Conservation (phyloP, 1,140 invertebrate species). For the Zaprionus ghesquierei region DNA sequence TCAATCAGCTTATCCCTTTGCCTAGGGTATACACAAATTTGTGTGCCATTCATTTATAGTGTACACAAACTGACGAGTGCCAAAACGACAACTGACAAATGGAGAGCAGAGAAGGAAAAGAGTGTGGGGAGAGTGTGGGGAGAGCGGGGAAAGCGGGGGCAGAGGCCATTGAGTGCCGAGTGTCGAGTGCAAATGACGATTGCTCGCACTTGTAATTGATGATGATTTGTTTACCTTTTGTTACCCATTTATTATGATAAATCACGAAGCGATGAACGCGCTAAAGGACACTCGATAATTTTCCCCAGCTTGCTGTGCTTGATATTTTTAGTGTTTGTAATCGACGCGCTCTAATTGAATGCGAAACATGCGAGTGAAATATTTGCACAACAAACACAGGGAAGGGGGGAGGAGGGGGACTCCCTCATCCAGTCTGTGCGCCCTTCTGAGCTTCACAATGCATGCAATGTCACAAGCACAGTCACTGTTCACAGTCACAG, state of each 20-base stretch:
- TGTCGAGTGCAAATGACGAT: slow-evolving; percentile 43
- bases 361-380: slow-evolving; percentile 55
- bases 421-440: neutral
- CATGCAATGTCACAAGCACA: slow-evolving; percentile 41
- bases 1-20: neutral
- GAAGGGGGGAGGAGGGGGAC: no score
- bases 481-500: neutral
- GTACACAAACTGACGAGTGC: slow-evolving; percentile 44
- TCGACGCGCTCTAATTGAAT: slow-evolving; percentile 68
- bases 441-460: slow-evolving; percentile 31
- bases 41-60: slow-evolving; percentile 73
- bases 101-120: neutral
- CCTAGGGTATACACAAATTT: slow-evolving; percentile 44
- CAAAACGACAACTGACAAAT: slow-evolving; percentile 20
- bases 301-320: slow-evolving; percentile 28
- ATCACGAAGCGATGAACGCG: slow-evolving; percentile 43
- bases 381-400: slow-evolving; percentile 67
- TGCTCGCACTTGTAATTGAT: slow-evolving; percentile 50
- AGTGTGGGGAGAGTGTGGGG: neutral
- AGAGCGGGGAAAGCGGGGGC: neutral
- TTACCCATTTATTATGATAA: slow-evolving; percentile 76
- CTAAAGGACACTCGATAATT: slow-evolving; percentile 6
- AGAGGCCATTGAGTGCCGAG: no score
- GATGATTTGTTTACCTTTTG: slow-evolving; percentile 44
- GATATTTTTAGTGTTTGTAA: slow-evolving; percentile 78